Evolutionary conservation across 1,140 invertebrate genomes (phyloP).

Genomic region (Schmidtea mediterranea): DNA sequence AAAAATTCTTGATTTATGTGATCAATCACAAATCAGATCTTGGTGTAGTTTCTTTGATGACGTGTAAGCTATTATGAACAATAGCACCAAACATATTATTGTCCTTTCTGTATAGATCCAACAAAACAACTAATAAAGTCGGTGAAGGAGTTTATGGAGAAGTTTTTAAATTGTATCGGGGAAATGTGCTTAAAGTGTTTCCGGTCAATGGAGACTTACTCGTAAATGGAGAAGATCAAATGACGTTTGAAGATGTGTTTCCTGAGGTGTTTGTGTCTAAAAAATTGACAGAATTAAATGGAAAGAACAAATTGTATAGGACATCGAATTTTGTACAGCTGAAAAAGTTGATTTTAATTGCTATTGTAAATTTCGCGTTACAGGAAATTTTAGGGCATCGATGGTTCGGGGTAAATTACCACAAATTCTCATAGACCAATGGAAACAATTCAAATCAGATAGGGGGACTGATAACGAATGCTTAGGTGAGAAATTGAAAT

Average conservation of each 20-base stretch:
- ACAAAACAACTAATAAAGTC: neutral
- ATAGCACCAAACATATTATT: too few relatives aligned
- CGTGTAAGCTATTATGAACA: too few relatives aligned
- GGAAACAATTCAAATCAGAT: neutral
- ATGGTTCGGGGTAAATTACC: conserved; percentile 1
- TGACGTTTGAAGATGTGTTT: conserved; percentile 1
- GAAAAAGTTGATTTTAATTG: conserved; percentile 1
- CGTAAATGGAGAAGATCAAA: conserved; percentile 4
- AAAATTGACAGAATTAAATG: neutral
- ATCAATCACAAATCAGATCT: too few relatives aligned
- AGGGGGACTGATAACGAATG: conserved; percentile 2
- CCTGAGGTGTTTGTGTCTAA: conserved; percentile 4
- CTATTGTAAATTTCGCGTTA: too few relatives aligned
- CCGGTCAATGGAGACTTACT: conserved; percentile 1
- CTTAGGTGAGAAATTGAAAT: too few relatives aligned
- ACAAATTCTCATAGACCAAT: neutral
- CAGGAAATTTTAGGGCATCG: neutral
- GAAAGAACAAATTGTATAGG: neutral
- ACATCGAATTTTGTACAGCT: conserved; percentile 4
- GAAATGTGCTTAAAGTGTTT: conserved; percentile 1
- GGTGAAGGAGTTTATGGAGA: conserved; percentile 6
- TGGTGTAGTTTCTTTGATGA: too few relatives aligned
- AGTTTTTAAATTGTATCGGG: neutral
- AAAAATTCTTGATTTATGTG: too few relatives aligned
- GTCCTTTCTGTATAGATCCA: too few relatives aligned